These are phyloP conservation scores for Cynopterus brachyotis DNA, from an alignment of 2,113 vertebrate species.

Conservation along the genomic window DNA sequence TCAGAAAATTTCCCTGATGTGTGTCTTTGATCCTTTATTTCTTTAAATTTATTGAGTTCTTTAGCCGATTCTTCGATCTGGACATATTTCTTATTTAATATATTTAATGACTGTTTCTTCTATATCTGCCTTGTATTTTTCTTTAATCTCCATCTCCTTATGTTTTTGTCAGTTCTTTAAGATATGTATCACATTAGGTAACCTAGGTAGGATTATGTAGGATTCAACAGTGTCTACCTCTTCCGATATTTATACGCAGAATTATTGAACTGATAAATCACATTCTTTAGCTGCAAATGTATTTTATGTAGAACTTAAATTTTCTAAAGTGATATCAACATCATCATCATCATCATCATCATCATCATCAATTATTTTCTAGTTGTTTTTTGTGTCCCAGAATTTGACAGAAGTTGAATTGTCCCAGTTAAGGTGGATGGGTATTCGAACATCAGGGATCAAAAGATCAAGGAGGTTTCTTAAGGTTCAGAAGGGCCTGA, in stretches of 20 bases:
- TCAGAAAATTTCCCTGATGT: neutral
- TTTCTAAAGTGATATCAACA: neutral
- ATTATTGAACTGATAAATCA: neutral
- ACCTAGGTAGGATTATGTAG: neutral
- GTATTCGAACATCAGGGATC: neutral
- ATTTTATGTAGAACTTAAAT: neutral
- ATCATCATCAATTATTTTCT: neutral
- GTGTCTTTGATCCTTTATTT: neutral
- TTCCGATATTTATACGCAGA: neutral
- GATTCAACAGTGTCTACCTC: neutral
- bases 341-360: neutral
- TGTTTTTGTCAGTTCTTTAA: neutral
- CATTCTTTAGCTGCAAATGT: neutral
- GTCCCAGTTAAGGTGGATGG: neutral
- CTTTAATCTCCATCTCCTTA: neutral
- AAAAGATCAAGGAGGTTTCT: neutral
- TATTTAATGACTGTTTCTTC: neutral
- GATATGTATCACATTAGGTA: neutral
- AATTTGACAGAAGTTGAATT: neutral
- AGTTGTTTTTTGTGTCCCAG: neutral
- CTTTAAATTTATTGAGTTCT: neutral
- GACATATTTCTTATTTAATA: neutral
- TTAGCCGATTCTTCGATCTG: neutral
- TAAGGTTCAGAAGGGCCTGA: neutral
- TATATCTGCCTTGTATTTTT: neutral